Conservation (phyloP, 2,888 invertebrate species). For the Drosophila fungiperda region DNA sequence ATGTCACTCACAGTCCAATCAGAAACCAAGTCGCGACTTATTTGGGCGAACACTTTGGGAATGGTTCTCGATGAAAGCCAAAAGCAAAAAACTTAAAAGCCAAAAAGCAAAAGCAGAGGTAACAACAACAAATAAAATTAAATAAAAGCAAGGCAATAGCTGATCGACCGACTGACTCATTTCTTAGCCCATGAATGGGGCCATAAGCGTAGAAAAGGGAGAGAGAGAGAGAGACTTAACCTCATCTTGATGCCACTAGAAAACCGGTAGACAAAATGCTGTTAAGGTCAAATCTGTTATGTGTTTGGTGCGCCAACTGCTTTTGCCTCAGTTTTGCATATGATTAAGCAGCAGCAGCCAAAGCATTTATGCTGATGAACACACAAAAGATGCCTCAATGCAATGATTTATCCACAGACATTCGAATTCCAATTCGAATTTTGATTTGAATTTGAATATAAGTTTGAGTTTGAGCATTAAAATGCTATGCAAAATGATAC, state of each 20-base stretch:
- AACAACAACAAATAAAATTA: slow-evolving; percentile 21
- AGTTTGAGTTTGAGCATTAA: slow-evolving; percentile 60
- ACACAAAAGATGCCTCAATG: slow-evolving; percentile 21
- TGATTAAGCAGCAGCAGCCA: slow-evolving; percentile 39
- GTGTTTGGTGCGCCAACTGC: slow-evolving; percentile 18
- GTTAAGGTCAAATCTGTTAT: slow-evolving; percentile 78
- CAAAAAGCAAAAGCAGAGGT: slow-evolving; percentile 15
- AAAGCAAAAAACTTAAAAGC: slow-evolving; percentile 5
- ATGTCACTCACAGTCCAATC: slow-evolving; percentile 58
- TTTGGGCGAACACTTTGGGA: slow-evolving; percentile 55
- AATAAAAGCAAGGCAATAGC: slow-evolving; percentile 37
- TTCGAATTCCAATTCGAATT: slow-evolving; percentile 39
- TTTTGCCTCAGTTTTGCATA: slow-evolving; percentile 43
- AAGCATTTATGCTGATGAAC: slow-evolving; percentile 9
- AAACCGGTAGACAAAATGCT: slow-evolving; percentile 73
- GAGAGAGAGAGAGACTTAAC: background rate
- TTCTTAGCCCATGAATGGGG: slow-evolving; percentile 59
- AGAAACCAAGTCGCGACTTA: slow-evolving; percentile 44
- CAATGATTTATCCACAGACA: slow-evolving; percentile 49
- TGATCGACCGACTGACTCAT: slow-evolving; percentile 76
- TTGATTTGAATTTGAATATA: slow-evolving; percentile 37
- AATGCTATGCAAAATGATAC: slow-evolving; percentile 55
- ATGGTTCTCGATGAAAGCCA: slow-evolving; percentile 60
- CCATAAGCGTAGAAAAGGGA: slow-evolving; percentile 13
- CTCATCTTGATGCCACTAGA: slow-evolving; percentile 59